Percentiles rank a stretch among this genome's conserved stretches.
Conservation (phyloP, 1,140 invertebrate genomes). For the Tachypleus tridentatus region DNA sequence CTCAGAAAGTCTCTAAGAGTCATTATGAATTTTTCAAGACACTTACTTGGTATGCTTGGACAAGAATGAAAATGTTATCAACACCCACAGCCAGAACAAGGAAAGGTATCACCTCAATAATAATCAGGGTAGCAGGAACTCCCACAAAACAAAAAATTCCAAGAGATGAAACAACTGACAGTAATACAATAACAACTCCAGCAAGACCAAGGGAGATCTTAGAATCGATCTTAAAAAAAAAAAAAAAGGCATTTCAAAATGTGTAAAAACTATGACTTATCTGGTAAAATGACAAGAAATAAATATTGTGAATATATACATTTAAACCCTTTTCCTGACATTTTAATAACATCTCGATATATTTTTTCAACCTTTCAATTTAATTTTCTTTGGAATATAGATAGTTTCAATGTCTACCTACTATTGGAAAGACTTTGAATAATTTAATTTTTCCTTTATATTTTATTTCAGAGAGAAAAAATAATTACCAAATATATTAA, state of each 20-base stretch:
- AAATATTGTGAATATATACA: background rate
- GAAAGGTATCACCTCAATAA: conserved; percentile 90
- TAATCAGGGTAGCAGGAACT: conserved; percentile 67
- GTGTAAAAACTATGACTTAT: background rate
- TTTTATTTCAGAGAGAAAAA: too few relatives aligned
- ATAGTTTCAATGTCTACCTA: too few relatives aligned
- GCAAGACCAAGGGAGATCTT: conserved; percentile 50
- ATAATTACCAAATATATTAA: too few relatives aligned
- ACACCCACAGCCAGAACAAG: conserved; percentile 83
- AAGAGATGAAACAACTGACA: conserved; percentile 67
- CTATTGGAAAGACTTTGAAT: too few relatives aligned
- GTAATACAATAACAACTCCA: conserved; percentile 69
- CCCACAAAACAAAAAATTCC: conserved; percentile 71
- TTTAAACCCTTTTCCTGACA: too few relatives aligned
- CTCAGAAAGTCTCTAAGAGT: too few relatives aligned
- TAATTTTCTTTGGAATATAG: too few relatives aligned
- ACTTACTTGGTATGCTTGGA: conserved; percentile 46
- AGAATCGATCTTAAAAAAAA: conserved; percentile 41
- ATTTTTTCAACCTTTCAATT: too few relatives aligned
- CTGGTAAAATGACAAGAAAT: background rate
- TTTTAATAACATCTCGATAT: too few relatives aligned
- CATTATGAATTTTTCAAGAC: too few relatives aligned
- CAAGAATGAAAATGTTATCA: conserved; percentile 90
- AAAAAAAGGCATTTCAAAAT: conserved; percentile 15
- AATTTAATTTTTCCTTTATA: too few relatives aligned